A percentile compares a stretch with the other conserved stretches of the same genome.
Conservation (phyloP, 2,888 invertebrate species). For the Trichopria drosophilae region DNA sequence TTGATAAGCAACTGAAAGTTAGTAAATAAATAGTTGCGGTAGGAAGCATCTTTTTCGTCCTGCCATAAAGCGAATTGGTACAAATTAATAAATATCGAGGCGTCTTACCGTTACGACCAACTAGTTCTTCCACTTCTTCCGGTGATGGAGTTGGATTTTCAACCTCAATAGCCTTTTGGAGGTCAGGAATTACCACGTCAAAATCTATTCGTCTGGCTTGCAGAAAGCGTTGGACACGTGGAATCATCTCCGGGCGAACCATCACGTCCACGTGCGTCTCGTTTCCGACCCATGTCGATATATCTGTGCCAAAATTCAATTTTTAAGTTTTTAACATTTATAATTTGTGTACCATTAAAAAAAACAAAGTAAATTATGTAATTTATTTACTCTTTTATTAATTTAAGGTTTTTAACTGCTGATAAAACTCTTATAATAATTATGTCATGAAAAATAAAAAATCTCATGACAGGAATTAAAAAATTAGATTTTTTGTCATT, state of each 20-base stretch:
- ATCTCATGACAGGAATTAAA: slow-evolving; percentile 3
- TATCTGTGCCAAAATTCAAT: slow-evolving; percentile 59
- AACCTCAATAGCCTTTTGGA: slow-evolving; percentile 76
- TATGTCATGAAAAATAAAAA: not conserved
- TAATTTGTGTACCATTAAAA: too few relatives aligned
- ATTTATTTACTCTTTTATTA: not conserved
- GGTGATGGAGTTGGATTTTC: slow-evolving; percentile 70
- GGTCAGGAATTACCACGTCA: slow-evolving; percentile 74
- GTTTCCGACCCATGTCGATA: slow-evolving; percentile 71
- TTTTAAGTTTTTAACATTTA: too few relatives aligned
- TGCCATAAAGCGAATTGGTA: too few relatives aligned
- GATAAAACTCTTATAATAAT: not conserved
- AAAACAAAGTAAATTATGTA: too few relatives aligned
- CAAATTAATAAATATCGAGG: too few relatives aligned
- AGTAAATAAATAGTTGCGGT: too few relatives aligned
- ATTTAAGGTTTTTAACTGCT: not conserved
- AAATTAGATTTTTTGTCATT: too few relatives aligned
- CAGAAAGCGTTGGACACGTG: slow-evolving; percentile 67
- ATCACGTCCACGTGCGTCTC: slow-evolving; percentile 69
- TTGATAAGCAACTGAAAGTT: too few relatives aligned
- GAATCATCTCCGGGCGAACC: slow-evolving; percentile 68
- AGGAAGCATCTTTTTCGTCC: too few relatives aligned
- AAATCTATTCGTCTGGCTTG: slow-evolving; percentile 67
- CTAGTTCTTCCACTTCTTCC: slow-evolving; percentile 67
- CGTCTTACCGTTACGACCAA: slow-evolving; percentile 66